Conservation (phyloP, 2,888 invertebrate species). For the Perdita meconis region DNA sequence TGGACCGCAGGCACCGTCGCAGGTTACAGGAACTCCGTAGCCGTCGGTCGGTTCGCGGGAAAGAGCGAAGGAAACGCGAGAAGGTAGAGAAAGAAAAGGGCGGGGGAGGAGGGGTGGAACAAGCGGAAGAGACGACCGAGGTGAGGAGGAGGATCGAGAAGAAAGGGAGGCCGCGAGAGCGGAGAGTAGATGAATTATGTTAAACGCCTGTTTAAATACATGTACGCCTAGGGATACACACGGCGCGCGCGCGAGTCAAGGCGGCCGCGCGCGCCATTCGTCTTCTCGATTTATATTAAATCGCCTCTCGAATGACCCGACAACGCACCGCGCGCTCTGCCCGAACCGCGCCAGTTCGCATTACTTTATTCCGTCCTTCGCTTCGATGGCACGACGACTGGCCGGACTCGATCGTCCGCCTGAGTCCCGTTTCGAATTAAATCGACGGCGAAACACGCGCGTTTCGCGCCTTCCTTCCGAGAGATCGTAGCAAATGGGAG, state of each 20-base stretch:
- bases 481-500: background rate
- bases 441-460: background rate
- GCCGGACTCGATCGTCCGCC: background rate
- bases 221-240: conserved; percentile 81
- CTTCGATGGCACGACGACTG: conserved; percentile 24
- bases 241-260: conserved; percentile 73
- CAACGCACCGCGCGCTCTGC: conserved; percentile 59
- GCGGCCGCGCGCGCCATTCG: conserved; percentile 80
- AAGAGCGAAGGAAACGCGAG: conserved; percentile 8
- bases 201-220: conserved; percentile 83
- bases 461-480: background rate
- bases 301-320: conserved; percentile 78
- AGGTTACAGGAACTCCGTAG: conserved; percentile 37
- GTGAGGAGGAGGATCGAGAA: conserved; percentile 40
- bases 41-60: conserved; percentile 32
- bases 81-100: conserved; percentile 3
- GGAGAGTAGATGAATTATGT: conserved; percentile 81
- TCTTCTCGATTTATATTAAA: conserved; percentile 83
- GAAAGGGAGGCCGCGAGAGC: conserved; percentile 48
- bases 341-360: conserved; percentile 49
- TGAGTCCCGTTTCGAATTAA: conserved; percentile 23
- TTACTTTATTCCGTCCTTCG: conserved; percentile 41
- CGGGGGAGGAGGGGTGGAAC: conserved; percentile 11
- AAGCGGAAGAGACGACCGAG: conserved; percentile 30
- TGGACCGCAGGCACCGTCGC: conserved; percentile 16